These are phyloP conservation scores for Drosophila sechellia DNA, from an alignment of 1,140 invertebrate species.

Conservation along the genomic window DNA sequence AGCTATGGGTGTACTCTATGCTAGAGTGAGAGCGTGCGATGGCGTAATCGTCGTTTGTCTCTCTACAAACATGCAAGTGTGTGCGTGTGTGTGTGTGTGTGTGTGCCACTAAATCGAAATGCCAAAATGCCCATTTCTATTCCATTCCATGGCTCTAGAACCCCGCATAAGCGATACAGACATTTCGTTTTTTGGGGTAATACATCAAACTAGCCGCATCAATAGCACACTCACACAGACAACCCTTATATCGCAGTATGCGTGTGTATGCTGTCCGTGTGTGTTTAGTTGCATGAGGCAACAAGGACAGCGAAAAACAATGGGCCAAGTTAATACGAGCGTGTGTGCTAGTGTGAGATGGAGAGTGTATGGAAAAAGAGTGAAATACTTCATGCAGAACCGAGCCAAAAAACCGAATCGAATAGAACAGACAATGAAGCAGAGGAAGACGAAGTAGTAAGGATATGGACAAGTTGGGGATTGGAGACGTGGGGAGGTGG, in stretches of 20 bases:
- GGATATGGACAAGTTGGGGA: constrained; percentile 5
- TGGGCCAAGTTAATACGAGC: constrained; percentile 69
- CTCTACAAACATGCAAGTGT: constrained; percentile 21
- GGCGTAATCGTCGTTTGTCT: constrained; percentile 83
- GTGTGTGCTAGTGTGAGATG: constrained; percentile 38
- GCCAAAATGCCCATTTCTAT: constrained; percentile 84
- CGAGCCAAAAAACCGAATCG: constrained; percentile 71
- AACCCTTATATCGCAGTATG: constrained; percentile 22
- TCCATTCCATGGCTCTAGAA: constrained; percentile 62
- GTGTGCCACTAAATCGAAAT: constrained; percentile 79
- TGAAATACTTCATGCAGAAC: constrained; percentile 82
- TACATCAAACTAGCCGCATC: constrained; percentile 84
- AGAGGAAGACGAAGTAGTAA: constrained; percentile 20
- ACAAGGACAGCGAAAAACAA: constrained; percentile 77
- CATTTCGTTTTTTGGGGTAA: constrained; percentile 83
- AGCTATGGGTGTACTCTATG: constrained; percentile 18
- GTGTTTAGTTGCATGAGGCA: constrained; percentile 74
- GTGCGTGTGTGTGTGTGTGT: constrained; percentile 50
- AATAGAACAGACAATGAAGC: constrained; percentile 47
- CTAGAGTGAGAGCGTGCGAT: constrained; percentile 73
- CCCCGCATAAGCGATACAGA: constrained; percentile 83
- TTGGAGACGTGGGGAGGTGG: not conserved
- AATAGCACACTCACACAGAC: constrained; percentile 71
- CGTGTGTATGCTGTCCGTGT: constrained; percentile 31
- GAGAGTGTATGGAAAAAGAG: constrained; percentile 72